phyloP scores from a whole-genome alignment of 2,113 vertebrate species.

The Mustela lutreola region DNA sequence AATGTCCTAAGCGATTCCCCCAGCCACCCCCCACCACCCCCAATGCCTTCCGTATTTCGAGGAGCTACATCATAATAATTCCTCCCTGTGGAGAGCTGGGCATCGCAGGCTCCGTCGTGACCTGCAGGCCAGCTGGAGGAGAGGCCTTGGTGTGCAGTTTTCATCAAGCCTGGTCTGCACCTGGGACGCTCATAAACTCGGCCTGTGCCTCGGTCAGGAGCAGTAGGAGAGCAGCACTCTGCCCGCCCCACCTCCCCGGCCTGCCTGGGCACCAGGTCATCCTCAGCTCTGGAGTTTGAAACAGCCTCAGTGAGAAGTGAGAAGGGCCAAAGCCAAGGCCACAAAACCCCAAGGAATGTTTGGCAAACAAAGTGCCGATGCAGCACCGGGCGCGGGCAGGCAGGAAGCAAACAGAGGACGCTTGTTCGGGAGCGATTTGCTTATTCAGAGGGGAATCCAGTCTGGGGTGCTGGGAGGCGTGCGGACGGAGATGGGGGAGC shows the following conservation, averaged over 20 bases:
- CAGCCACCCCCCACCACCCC: too few relatives aligned
- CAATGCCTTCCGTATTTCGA: neutral
- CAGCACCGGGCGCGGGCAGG: neutral
- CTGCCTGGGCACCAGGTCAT: neutral
- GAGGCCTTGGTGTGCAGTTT: neutral
- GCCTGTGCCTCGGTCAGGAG: neutral
- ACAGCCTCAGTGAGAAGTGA: neutral
- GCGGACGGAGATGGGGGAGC: rapidly evolving
- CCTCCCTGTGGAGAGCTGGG: neutral
- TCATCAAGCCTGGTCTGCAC: neutral
- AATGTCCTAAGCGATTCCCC: too few relatives aligned
- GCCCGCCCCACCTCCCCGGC: neutral
- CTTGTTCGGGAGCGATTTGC: conserved; percentile 53
- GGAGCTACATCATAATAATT: neutral
- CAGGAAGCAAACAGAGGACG: neutral
- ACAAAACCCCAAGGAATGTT: conserved; percentile 55
- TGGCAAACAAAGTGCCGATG: conserved; percentile 61
- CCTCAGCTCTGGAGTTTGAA: neutral
- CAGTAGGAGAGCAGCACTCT: neutral
- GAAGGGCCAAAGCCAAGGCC: neutral
- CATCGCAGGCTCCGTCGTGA: neutral
- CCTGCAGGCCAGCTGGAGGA: neutral
- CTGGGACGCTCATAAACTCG: neutral
- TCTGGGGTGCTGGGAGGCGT: neutral
- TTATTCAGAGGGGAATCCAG: neutral